Conservation (phyloP, 2,888 invertebrate genomes). For the Scaptomyza parva region DNA sequence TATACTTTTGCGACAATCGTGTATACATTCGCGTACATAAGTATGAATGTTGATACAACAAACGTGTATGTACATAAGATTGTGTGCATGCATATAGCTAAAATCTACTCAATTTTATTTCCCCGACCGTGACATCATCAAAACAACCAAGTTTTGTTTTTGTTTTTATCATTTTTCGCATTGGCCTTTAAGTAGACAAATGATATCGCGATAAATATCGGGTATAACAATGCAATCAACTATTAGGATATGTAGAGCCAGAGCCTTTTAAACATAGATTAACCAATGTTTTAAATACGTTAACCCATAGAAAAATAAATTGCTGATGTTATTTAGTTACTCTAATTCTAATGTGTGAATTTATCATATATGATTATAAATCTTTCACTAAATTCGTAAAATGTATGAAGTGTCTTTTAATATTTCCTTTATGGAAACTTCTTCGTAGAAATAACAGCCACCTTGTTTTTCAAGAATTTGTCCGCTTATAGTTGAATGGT, state of each 20-base stretch:
- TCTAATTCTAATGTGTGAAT: no score
- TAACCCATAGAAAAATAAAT: no score
- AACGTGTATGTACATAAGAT: background rate
- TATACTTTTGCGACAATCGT: constrained; percentile 16
- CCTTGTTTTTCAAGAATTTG: no score
- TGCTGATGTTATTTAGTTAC: background rate
- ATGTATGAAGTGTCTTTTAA: no score
- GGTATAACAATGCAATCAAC: background rate
- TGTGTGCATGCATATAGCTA: constrained; percentile 3
- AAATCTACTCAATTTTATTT: constrained; percentile 9
- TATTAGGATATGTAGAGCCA: background rate
- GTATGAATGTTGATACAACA: background rate
- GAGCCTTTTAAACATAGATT: background rate
- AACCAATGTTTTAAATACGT: no score
- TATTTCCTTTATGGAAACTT: no score
- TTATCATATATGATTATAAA: no score
- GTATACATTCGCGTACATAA: background rate
- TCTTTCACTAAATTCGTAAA: no score
- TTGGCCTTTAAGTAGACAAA: background rate
- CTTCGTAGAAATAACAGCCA: no score
- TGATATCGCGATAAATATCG: background rate
- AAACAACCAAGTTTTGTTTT: background rate
- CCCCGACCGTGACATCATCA: constrained; percentile 1
- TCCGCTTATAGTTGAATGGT: no score
- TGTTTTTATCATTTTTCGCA: background rate